These are phyloP conservation scores for Gulo gulo DNA, from an alignment of 2,113 vertebrate genomes.

Conservation along the genomic window DNA sequence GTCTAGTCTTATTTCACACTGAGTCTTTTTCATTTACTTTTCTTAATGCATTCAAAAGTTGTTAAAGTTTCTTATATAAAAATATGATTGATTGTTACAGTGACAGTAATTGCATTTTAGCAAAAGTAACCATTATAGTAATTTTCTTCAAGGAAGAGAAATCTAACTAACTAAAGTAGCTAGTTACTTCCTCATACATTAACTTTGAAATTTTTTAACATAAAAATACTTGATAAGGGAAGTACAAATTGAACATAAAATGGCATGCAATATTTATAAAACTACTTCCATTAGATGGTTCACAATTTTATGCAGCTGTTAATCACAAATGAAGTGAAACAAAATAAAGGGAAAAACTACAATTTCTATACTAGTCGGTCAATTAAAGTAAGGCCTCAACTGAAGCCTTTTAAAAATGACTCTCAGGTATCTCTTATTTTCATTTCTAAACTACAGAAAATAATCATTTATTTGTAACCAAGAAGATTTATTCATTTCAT, in stretches of 20 bases:
- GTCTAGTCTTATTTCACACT: slow-evolving; percentile 70
- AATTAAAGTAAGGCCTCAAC: slow-evolving; percentile 68
- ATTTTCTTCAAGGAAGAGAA: slow-evolving; percentile 86
- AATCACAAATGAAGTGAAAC: slow-evolving; percentile 70
- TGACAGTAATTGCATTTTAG: slow-evolving; percentile 91
- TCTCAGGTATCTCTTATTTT: slow-evolving; percentile 36
- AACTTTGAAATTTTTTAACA: slow-evolving; percentile 82
- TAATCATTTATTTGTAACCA: slow-evolving; percentile 39
- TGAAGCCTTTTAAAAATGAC: slow-evolving; percentile 44
- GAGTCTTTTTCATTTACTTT: slow-evolving; percentile 79
- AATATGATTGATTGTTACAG: slow-evolving; percentile 87
- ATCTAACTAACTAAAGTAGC: slow-evolving; percentile 87
- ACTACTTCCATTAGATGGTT: slow-evolving; percentile 61
- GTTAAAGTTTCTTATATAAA: slow-evolving; percentile 82
- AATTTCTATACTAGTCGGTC: slow-evolving; percentile 54
- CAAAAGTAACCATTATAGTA: slow-evolving; percentile 89
- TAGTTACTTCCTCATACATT: slow-evolving; percentile 87
- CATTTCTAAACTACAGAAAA: slow-evolving; percentile 30
- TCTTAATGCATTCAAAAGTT: slow-evolving; percentile 83
- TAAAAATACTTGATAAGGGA: slow-evolving; percentile 78
- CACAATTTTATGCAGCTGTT: slow-evolving; percentile 69
- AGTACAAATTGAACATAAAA: slow-evolving; percentile 81
- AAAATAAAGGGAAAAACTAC: slow-evolving; percentile 69
- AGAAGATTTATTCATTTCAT: slow-evolving; percentile 43
- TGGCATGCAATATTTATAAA: slow-evolving; percentile 68